A percentile compares a stretch with the other conserved stretches of the same genome.
Conservation (phyloP, 2,113 vertebrate genomes). For the Notothenia coriiceps region DNA sequence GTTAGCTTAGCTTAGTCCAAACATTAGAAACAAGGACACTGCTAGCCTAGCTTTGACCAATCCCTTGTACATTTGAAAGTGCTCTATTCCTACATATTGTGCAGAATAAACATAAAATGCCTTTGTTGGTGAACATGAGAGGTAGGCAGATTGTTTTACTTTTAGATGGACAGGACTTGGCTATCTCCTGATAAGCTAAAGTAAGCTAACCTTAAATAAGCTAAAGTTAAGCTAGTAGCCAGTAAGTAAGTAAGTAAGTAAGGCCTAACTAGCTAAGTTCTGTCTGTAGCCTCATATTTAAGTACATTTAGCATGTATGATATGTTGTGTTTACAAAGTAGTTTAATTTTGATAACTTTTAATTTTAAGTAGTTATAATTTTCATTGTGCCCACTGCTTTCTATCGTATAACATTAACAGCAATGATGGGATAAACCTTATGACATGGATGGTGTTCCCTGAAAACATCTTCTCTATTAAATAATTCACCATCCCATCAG, state of each 20-base stretch:
- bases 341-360: background rate
- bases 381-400: background rate
- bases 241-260: too few relatives aligned
- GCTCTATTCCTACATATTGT: background rate
- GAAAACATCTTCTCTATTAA: constrained; percentile 29
- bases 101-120: background rate
- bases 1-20: background rate
- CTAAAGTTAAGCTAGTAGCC: too few relatives aligned
- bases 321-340: background rate
- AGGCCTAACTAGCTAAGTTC: background rate
- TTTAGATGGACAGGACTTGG: background rate
- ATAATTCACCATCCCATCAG: constrained; percentile 55
- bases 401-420: background rate
- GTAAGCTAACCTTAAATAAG: background rate
- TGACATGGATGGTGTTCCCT: background rate
- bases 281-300: background rate
- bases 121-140: background rate
- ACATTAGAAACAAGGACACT: background rate
- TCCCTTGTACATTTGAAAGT: background rate
- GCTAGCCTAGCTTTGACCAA: background rate
- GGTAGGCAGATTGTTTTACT: background rate
- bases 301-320: background rate
- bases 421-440: background rate
- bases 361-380: background rate
- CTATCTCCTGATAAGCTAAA: background rate